These are phyloP conservation scores for Pseudotriccus pelzelni DNA, from an alignment of 2,797 vertebrate genomes.

Conservation along the genomic window DNA sequence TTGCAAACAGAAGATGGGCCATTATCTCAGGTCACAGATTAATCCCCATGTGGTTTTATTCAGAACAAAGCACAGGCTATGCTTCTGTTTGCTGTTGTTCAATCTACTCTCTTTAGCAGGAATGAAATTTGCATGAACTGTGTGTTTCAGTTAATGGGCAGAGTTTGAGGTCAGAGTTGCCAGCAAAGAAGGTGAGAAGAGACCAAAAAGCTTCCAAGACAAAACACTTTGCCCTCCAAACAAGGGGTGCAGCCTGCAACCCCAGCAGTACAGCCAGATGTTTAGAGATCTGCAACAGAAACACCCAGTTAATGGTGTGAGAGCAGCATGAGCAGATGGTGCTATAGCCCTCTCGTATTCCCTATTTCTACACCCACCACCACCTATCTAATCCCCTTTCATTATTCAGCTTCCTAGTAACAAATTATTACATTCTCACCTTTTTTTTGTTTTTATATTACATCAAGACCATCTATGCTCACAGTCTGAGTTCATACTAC, in stretches of 20 bases:
- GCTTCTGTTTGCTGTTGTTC: background rate
- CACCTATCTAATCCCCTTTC: background rate
- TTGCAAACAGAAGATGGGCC: background rate
- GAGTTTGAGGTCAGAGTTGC: background rate
- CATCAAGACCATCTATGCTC: background rate
- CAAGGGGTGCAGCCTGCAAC: background rate
- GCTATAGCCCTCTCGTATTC: background rate
- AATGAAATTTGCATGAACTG: background rate
- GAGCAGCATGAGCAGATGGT: background rate
- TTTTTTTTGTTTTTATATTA: background rate
- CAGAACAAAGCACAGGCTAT: background rate
- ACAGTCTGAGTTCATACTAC: background rate
- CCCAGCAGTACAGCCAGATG: background rate
- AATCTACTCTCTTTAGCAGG: background rate
- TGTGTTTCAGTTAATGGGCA: background rate
- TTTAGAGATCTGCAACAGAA: background rate
- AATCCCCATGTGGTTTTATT: background rate
- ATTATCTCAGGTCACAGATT: background rate
- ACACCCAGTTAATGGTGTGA: background rate
- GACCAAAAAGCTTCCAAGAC: background rate
- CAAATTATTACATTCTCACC: background rate
- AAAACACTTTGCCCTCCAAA: background rate
- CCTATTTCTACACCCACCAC: background rate
- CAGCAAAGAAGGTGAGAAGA: rapidly evolving
- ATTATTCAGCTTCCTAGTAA: background rate